Percentiles rank a stretch among this genome's conserved stretches.
Conservation (phyloP, 1,140 invertebrate species). For the Drosophila murphyi region DNA sequence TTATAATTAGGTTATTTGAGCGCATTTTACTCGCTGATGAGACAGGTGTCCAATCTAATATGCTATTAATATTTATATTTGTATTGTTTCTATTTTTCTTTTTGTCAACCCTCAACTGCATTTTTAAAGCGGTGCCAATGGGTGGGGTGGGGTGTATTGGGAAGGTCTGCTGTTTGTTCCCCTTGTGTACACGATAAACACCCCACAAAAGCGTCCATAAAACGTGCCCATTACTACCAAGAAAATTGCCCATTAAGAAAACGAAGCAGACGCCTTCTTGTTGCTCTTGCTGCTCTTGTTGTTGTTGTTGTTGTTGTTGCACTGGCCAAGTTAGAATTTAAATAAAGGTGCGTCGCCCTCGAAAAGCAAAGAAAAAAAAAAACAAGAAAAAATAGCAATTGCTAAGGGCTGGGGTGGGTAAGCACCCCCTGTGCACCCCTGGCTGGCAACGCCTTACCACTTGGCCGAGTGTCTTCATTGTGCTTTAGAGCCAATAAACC, state of each 20-base stretch:
- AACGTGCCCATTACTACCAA: slow-evolving; percentile 83
- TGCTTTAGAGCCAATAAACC: slow-evolving; percentile 84
- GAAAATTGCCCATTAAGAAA: slow-evolving; percentile 83
- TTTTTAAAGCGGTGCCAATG: neutral
- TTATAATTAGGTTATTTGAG: slow-evolving; percentile 22
- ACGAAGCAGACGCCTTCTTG: slow-evolving; percentile 56
- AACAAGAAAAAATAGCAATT: slow-evolving; percentile 64
- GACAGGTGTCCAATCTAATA: slow-evolving; percentile 64
- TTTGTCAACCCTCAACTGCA: slow-evolving; percentile 42
- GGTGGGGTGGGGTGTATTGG: neutral
- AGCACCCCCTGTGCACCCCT: slow-evolving; percentile 8
- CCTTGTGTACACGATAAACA: slow-evolving; percentile 73
- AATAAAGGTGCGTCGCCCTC: slow-evolving; percentile 81
- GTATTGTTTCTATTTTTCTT: neutral
- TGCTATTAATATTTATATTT: slow-evolving; percentile 53
- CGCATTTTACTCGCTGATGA: slow-evolving; percentile 59
- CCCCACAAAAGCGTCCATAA: slow-evolving; percentile 84
- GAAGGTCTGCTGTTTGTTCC: slow-evolving; percentile 1
- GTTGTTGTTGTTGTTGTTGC: slow-evolving; percentile 32
- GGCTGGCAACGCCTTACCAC: slow-evolving; percentile 53
- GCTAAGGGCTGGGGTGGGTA: slow-evolving; percentile 34
- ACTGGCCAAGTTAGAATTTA: slow-evolving; percentile 70
- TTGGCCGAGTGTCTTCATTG: slow-evolving; percentile 73
- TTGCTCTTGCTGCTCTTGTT: slow-evolving; percentile 10
- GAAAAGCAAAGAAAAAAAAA: slow-evolving; percentile 17